These are phyloP conservation scores for Phyllostomus hastatus DNA, from an alignment of 2,113 vertebrate genomes.

Conservation along the genomic window DNA sequence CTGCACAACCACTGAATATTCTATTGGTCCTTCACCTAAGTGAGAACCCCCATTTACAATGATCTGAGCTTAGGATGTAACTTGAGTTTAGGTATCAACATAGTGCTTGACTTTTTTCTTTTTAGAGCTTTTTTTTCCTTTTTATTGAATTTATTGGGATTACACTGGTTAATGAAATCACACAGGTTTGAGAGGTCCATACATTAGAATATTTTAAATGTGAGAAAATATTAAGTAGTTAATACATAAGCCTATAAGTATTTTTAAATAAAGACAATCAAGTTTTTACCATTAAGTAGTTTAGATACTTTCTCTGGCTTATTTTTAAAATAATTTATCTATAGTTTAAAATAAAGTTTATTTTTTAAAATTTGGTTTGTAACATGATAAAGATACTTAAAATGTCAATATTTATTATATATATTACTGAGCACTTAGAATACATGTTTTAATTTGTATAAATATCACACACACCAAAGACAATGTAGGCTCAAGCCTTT, in stretches of 20 bases:
- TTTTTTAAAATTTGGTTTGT: background rate
- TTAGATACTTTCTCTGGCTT: background rate
- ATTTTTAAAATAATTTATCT: background rate
- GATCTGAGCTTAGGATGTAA: background rate
- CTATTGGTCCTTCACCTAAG: background rate
- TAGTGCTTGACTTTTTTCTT: background rate
- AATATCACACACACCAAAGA: background rate
- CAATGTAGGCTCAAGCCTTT: background rate
- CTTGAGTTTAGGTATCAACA: background rate
- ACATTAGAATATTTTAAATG: background rate
- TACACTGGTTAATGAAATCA: too few species aligned
- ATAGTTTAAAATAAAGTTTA: slow-evolving; percentile 26
- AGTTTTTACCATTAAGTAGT: background rate
- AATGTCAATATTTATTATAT: slow-evolving; percentile 8
- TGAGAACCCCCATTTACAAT: background rate
- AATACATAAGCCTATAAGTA: background rate
- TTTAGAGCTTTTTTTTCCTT: background rate
- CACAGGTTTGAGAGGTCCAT: too few species aligned
- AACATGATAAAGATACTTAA: background rate
- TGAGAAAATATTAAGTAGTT: background rate
- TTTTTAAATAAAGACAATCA: background rate
- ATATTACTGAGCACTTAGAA: background rate
- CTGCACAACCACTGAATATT: background rate
- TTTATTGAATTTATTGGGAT: too few species aligned
- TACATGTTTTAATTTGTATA: background rate